Conservation (phyloP, 2,888 invertebrate genomes). For the Pseudococcus jackbeardsleyi region DNA sequence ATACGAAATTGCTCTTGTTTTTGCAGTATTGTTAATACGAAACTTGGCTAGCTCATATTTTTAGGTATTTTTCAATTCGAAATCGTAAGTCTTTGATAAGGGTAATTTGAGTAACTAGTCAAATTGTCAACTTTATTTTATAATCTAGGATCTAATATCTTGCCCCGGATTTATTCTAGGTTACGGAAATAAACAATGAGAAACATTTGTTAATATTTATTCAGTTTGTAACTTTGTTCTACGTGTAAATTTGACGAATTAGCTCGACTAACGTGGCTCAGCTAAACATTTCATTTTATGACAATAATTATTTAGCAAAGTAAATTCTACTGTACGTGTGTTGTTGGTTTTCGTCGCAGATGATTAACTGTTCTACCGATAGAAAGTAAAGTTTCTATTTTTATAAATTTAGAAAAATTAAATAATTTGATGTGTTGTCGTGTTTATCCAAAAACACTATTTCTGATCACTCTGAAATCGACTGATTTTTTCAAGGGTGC, state of each 20-base stretch:
- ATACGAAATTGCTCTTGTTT: conserved; percentile 21
- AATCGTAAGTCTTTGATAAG: neutral
- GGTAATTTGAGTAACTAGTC: conserved; percentile 36
- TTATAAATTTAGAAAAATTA: too few species aligned
- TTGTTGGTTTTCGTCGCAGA: too few species aligned
- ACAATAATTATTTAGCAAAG: neutral
- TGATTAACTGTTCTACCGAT: too few species aligned
- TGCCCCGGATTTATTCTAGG: neutral
- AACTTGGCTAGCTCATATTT: conserved; percentile 6
- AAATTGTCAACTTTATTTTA: conserved; percentile 5
- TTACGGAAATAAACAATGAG: neutral
- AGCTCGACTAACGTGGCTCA: neutral
- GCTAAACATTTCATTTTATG: neutral
- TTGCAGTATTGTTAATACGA: conserved; percentile 29
- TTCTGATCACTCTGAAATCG: too few species aligned
- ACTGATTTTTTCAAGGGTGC: too few species aligned
- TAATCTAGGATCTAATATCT: neutral
- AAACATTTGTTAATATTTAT: conserved; percentile 5
- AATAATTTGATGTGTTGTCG: too few species aligned
- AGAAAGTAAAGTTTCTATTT: too few species aligned
- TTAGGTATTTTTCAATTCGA: conserved; percentile 2
- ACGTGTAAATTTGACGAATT: neutral
- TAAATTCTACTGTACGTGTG: neutral
- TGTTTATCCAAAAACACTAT: too few species aligned
- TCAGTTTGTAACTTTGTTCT: neutral